Percentiles rank a stretch among this genome's conserved stretches.
These are phyloP conservation scores for Zaprionus gabonicus DNA, from an alignment of 1,140 invertebrate genomes.

Conservation along the genomic window DNA sequence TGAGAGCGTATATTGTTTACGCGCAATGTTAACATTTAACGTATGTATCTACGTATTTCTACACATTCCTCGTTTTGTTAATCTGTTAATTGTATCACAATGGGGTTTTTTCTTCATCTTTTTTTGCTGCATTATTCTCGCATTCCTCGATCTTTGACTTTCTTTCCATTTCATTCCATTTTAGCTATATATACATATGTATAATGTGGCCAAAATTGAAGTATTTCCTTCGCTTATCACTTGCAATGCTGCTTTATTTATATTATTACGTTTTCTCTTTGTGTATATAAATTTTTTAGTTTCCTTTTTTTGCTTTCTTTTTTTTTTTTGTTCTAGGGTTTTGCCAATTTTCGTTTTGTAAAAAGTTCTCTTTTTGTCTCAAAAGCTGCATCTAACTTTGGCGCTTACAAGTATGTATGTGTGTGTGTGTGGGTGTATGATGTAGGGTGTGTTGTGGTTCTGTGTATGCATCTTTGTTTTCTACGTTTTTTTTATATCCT, in stretches of 20 bases:
- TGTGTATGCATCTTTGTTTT: slow-evolving; percentile 30
- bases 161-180: slow-evolving; percentile 21
- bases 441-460: slow-evolving; percentile 8
- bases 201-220: slow-evolving; percentile 37
- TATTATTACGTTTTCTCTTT: slow-evolving; percentile 28
- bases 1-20: slow-evolving; percentile 27
- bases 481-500: slow-evolving; percentile 41
- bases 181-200: slow-evolving; percentile 22
- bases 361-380: slow-evolving; percentile 28
- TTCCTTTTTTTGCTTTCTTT: slow-evolving; percentile 3
- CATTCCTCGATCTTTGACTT: neutral
- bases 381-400: slow-evolving; percentile 65
- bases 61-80: slow-evolving; percentile 36
- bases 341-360: slow-evolving; percentile 29
- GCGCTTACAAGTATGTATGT: slow-evolving; percentile 63
- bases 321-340: slow-evolving; percentile 14
- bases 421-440: slow-evolving; percentile 28
- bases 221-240: slow-evolving; percentile 53
- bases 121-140: slow-evolving; percentile 3
- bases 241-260: slow-evolving; percentile 55
- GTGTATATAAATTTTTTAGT: slow-evolving; percentile 12
- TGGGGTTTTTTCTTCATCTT: slow-evolving; percentile 36
- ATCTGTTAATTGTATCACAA: slow-evolving; percentile 48
- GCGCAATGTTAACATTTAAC: slow-evolving; percentile 52
- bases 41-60: slow-evolving; percentile 56